Evolutionary conservation across 1,140 invertebrate genomes (phyloP), one percentile per base, ranked within the genome.

Genomic region (Pseudomyrmex flavicornis): DNA sequence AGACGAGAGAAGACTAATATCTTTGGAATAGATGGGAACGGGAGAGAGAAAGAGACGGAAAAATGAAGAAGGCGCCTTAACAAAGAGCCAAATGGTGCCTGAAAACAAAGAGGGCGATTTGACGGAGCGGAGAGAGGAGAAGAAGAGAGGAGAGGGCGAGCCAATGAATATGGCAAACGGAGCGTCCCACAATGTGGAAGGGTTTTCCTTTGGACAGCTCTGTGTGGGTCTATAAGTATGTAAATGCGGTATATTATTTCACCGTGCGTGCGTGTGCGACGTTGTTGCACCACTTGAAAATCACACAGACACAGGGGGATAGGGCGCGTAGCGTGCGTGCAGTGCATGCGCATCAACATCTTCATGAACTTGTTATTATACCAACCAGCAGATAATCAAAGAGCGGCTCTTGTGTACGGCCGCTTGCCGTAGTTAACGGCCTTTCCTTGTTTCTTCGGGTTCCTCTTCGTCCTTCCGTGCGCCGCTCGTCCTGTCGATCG

Each of bases 301-400:
- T 87, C 15, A 10, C 17, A 12, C 20, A 46, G 12, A 58, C 8
- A 5, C 17, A 22, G 20, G 13, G 13, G 59, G 63, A 80, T 26
- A 65, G 82, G 58, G 61, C 54, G 58, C 35, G 66, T 59, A 72
- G 66, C 65, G 72, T 75, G 85, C 84, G 88, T 88, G 87, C 90
- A 89, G 88, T 88, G 87, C 90, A 89, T 90, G 90, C 91, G 90
- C 91, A 88, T 90, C 90, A 89, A 91, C 88, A 90, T 91, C 91
- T 93, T 94, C 93, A 93, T 93, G 91, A 93, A 93, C 92, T 93
- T 88, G 91, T 94, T 94, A 93, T 93, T 93, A 91, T 91, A 91
- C 89, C 88, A 86, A 91, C 82, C 87, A 89, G 89, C 87, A 88
- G 91, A 93, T 94, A 93, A 94, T 94, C 93, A 93, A 93, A 93